A percentile compares a stretch with the other conserved stretches of the same genome.
Conservation (phyloP, 2,888 invertebrate species). For the Myathropa florea region DNA sequence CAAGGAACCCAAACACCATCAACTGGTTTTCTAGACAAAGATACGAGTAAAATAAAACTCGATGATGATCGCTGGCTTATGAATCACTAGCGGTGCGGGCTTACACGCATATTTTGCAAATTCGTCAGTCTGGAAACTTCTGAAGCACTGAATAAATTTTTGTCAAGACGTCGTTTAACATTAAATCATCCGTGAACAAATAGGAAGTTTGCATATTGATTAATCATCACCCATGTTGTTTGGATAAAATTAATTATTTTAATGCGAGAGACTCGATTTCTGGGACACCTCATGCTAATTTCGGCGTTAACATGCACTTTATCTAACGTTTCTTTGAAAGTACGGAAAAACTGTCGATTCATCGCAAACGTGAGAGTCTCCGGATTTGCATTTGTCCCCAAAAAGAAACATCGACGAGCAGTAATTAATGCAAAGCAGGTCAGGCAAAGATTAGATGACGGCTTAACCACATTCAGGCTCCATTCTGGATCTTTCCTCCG, state of each 20-base stretch:
- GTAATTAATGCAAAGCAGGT: neutral
- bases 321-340: conserved; percentile 1
- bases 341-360: conserved; percentile 10
- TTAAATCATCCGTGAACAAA: conserved; percentile 8
- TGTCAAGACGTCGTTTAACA: conserved; percentile 15
- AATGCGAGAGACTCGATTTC: conserved; percentile 1
- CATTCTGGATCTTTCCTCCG: neutral
- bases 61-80: neutral
- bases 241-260: conserved; percentile 14
- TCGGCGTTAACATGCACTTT: conserved; percentile 3
- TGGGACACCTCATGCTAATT: conserved; percentile 23
- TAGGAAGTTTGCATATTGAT: conserved; percentile 43
- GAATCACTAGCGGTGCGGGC: neutral
- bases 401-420: neutral
- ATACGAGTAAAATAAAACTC: neutral
- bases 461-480: no score
- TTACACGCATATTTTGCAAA: neutral
- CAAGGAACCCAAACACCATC: neutral
- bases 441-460: no score
- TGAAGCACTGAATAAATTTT: neutral
- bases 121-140: conserved; percentile 21
- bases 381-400: conserved; percentile 18
- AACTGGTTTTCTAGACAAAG: conserved; percentile 1
- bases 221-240: conserved; percentile 9
- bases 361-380: neutral